Base-by-base conservation (phyloP, 2,888 invertebrate species). In the Sphaerophoria rueppellii region DNA sequence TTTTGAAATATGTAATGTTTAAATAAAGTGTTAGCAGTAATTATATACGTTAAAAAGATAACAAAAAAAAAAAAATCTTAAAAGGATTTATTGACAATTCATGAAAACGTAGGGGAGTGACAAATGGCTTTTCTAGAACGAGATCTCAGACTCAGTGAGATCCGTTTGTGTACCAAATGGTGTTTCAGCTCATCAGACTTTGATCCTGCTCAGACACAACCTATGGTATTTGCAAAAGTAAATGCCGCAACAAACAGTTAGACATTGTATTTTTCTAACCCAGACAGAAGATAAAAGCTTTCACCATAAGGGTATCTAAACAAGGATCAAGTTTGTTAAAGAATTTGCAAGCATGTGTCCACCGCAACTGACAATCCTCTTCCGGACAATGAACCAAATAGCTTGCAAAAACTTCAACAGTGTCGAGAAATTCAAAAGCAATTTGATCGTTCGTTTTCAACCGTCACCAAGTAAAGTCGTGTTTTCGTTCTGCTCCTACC, bases 161-260 rank as follows among this genome's bases (percentile, higher is more conserved):
- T n/a, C 48, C 48, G n/a, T 4, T 48, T 48, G 48, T 48, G 48
- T 14, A 48, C 14, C 14, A 14, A 14, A n/a, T n/a, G 14, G 7
- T n/a, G 48, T n/a, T 48, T 48, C 48, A 14, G n/a, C 14, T 48
- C n/a, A 48, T n/a, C 48, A 48, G 48, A 43, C 14, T 46, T 48
- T 14, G 6, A 14, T 48, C 14, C 7, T 6, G 6, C 12, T 14
- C 6, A 5, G n/a, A 48, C 7, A n/a, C 48, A 48, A 4, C 48
- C 7, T 48, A 48, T 48, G 48, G 6, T 48, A n/a, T n/a, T 48
- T 48, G 48, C 48, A 48, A 48, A 14, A 14, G n/a, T 48, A n/a
- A 48, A n/a, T 48, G 48, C 4, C 4, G 48, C 48, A 48, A 48
- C 48, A 48, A n/a, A 14, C 48, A n/a, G 7, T 6, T 4, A 48